phyloP scores from a whole-genome alignment of 2,797 vertebrate genomes.

The Tiaroga cobitis region DNA sequence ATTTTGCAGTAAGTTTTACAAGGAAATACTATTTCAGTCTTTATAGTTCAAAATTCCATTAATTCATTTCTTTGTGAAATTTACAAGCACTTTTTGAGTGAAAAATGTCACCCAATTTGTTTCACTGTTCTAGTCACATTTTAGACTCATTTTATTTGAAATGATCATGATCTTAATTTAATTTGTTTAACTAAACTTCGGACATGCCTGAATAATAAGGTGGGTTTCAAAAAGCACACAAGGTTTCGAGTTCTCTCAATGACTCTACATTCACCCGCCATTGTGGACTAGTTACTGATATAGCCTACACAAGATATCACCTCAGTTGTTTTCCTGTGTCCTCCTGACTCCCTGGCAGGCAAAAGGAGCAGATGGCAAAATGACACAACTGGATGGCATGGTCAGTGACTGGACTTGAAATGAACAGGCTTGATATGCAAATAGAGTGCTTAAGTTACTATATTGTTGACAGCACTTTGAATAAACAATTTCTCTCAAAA shows the following conservation, averaged over 20 bases:
- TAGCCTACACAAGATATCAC: neutral
- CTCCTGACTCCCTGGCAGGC: slow-evolving; percentile 36
- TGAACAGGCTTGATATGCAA: neutral
- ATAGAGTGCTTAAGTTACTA: neutral
- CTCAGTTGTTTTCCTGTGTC: slow-evolving; percentile 9
- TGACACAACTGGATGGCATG: slow-evolving; percentile 13
- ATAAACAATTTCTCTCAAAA: neutral
- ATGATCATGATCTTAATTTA: neutral
- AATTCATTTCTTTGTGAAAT: neutral
- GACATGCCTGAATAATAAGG: neutral
- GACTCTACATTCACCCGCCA: neutral
- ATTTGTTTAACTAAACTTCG: neutral
- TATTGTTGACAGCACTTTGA: neutral
- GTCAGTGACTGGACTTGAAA: slow-evolving; percentile 34
- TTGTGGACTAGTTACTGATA: slow-evolving; percentile 12
- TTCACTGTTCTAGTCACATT: neutral
- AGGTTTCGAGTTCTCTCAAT: neutral
- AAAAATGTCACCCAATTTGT: neutral
- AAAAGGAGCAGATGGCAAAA: slow-evolving; percentile 42
- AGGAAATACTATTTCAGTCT: neutral
- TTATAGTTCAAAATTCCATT: neutral
- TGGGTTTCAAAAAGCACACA: neutral
- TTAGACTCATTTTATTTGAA: neutral
- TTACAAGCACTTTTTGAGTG: neutral
- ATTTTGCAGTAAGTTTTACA: too few relatives aligned